Evolutionary conservation across 2,113 vertebrate genomes (phyloP).

Genomic region (Cynopterus brachyotis): DNA sequence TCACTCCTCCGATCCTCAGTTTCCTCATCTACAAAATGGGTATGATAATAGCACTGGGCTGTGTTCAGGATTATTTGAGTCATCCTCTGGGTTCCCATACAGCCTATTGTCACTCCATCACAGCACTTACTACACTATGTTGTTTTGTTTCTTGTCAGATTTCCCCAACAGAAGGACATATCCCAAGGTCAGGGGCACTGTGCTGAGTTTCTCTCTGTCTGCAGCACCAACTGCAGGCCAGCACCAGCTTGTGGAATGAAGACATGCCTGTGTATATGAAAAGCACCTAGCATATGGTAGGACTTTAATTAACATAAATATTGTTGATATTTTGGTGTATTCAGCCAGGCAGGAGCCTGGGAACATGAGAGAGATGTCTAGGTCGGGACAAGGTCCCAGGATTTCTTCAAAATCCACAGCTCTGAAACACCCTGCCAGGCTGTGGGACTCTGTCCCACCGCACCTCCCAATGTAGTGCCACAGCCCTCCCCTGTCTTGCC

Average conservation of each 20-base stretch:
- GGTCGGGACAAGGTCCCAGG: neutral
- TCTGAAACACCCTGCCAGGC: neutral
- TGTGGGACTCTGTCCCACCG: neutral
- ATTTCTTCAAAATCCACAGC: neutral
- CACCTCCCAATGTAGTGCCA: neutral
- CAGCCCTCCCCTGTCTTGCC: neutral
- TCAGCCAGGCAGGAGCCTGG: neutral
- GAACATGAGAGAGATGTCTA: neutral
- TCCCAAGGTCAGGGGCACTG: neutral
- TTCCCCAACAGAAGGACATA: neutral
- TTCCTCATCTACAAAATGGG: conserved; percentile 8
- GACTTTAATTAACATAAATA: neutral
- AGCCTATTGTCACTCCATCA: neutral
- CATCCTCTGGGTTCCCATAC: rapidly evolving
- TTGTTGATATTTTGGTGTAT: neutral
- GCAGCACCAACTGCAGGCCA: neutral
- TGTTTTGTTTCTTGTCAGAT: neutral
- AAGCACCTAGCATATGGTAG: neutral
- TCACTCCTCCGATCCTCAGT: neutral
- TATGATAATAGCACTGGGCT: neutral
- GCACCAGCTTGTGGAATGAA: neutral
- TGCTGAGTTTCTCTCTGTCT: neutral
- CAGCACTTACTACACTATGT: neutral
- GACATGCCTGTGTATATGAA: neutral
- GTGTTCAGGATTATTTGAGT: no score